phyloP scores from a whole-genome alignment of 2,797 vertebrate species.

The Dromococcyx pavoninus region DNA sequence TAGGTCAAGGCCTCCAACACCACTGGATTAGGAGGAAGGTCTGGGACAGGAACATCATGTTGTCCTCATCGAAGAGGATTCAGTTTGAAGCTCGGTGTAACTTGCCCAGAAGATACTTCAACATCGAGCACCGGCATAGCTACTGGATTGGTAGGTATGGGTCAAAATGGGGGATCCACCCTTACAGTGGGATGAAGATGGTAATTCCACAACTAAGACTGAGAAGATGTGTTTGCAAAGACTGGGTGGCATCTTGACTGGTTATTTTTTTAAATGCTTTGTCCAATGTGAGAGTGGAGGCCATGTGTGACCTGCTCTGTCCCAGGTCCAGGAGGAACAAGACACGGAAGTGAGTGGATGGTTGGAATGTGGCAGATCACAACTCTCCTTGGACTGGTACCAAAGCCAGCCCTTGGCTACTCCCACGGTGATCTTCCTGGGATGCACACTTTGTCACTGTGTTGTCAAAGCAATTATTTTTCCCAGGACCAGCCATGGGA shows the following conservation, averaged over 20 bases:
- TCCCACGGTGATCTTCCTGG: background rate
- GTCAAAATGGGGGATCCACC: background rate
- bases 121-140: background rate
- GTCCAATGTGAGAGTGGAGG: background rate
- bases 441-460: background rate
- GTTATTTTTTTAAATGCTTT: background rate
- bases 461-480: background rate
- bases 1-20: background rate
- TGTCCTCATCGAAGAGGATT: background rate
- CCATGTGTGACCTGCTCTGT: background rate
- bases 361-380: background rate
- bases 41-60: background rate
- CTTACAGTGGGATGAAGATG: fast-evolving
- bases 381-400: background rate
- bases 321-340: background rate
- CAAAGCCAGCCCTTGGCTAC: background rate
- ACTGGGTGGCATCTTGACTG: background rate
- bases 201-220: background rate
- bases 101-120: background rate
- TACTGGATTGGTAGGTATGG: background rate
- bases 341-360: background rate
- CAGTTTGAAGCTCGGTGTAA: background rate
- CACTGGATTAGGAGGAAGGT: background rate
- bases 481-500: background rate
- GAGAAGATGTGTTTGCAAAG: background rate